Evolutionary conservation across 2,888 invertebrate genomes (phyloP).

Genomic region (Micropterix aruncella): DNA sequence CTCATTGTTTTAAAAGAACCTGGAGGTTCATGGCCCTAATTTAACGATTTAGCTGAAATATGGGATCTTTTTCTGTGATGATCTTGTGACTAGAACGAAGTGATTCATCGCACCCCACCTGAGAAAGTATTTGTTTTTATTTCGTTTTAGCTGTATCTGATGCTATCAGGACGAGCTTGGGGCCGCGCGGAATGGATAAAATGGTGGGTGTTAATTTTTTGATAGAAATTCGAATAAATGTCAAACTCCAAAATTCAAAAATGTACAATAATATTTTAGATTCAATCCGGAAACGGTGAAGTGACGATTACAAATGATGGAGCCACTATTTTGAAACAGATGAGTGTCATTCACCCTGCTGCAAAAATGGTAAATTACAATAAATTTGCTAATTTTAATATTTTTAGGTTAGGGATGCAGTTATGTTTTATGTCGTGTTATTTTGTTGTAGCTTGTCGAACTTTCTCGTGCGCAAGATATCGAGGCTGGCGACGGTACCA

Average conservation of each 20-base stretch:
- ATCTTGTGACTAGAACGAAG: not conserved
- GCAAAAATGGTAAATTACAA: constrained; percentile 79
- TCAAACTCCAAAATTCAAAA: no score
- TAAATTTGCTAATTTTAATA: constrained; percentile 3
- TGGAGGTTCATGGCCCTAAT: constrained; percentile 5
- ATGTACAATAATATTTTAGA: constrained; percentile 55
- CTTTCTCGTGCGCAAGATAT: constrained; percentile 96
- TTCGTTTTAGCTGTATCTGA: constrained; percentile 81
- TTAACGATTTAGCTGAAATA: no score
- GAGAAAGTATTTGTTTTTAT: constrained; percentile 11
- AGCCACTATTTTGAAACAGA: constrained; percentile 97
- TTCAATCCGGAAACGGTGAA: constrained; percentile 92
- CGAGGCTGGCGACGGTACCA: constrained; percentile 99
- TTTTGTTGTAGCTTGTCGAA: constrained; percentile 68
- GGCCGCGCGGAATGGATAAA: constrained; percentile 99
- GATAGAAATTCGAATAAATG: no score
- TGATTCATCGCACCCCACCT: constrained; percentile 1
- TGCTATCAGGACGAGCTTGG: constrained; percentile 96
- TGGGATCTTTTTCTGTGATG: not conserved
- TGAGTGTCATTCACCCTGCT: constrained; percentile 96
- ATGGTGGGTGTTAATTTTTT: constrained; percentile 58
- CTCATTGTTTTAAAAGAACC: constrained; percentile 8
- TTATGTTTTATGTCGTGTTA: constrained; percentile 3
- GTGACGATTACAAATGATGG: constrained; percentile 99
- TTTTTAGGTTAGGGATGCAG: not conserved